Percentiles rank a stretch among this genome's conserved stretches.
Conservation (phyloP, 2,888 invertebrate genomes). For the Unio pictorum region DNA sequence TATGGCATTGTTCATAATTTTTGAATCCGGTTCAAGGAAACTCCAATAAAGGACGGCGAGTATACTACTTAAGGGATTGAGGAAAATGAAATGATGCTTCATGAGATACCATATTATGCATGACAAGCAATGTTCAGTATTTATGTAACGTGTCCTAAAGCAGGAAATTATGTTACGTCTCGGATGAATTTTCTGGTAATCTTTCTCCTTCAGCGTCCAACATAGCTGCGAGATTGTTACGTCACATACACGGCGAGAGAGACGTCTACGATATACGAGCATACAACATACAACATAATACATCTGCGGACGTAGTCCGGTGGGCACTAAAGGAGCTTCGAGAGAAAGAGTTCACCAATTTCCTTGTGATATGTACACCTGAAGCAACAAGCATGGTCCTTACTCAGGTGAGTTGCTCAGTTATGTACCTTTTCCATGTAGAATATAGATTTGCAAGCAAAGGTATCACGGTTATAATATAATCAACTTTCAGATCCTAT, state of each 20-base stretch:
- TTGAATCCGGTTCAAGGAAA: too few species aligned
- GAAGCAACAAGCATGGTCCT: conserved; percentile 39
- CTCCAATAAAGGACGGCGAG: too few species aligned
- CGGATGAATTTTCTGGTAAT: not conserved
- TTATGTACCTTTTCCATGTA: too few species aligned
- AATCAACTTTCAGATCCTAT: too few species aligned
- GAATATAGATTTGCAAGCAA: not conserved
- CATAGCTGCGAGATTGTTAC: conserved; percentile 44
- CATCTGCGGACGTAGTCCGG: conserved; percentile 35
- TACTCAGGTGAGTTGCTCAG: conserved; percentile 42
- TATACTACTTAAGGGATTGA: too few species aligned
- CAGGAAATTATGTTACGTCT: not conserved
- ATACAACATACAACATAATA: conserved; percentile 38
- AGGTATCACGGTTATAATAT: too few species aligned
- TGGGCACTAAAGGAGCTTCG: conserved; percentile 52
- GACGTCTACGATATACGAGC: conserved; percentile 46
- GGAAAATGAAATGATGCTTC: too few species aligned
- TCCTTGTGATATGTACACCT: conserved; percentile 50
- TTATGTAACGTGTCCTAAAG: not conserved
- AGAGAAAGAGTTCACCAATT: conserved; percentile 43
- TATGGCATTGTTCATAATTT: too few species aligned
- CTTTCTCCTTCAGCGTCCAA: conserved; percentile 17
- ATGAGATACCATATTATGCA: too few species aligned
- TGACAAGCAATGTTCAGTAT: too few species aligned
- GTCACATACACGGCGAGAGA: conserved; percentile 30